These are phyloP conservation scores for Diorhabda elongata DNA, from an alignment of 1,140 invertebrate genomes.

Conservation along the genomic window DNA sequence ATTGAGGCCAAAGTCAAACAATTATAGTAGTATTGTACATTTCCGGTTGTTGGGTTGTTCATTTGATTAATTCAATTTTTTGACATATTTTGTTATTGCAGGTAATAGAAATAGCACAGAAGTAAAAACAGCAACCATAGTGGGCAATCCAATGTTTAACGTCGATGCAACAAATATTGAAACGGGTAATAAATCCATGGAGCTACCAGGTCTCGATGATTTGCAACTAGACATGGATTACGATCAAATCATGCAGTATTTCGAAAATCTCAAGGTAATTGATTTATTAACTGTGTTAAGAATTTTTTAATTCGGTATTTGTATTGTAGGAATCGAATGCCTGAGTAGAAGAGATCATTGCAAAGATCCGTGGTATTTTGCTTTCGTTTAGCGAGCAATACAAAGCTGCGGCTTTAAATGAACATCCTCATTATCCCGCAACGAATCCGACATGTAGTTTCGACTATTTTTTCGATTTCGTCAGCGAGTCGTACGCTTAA, in stretches of 20 bases:
- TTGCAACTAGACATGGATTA: constrained; percentile 89
- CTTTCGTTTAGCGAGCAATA: constrained; percentile 69
- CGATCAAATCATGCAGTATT: constrained; percentile 95
- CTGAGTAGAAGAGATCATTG: constrained; percentile 74
- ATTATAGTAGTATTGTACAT: neutral
- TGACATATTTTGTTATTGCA: neutral
- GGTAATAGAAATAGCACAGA: constrained; percentile 53
- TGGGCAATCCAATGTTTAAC: constrained; percentile 83
- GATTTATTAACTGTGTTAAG: neutral
- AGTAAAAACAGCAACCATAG: constrained; percentile 76
- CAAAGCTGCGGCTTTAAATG: constrained; percentile 53
- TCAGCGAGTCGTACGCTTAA: constrained; percentile 58
- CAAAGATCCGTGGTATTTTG: constrained; percentile 69
- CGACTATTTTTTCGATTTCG: constrained; percentile 56
- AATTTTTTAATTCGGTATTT: neutral
- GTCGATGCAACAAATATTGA: constrained; percentile 46
- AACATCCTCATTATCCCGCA: constrained; percentile 48
- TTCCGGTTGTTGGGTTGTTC: neutral
- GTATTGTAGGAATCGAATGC: constrained; percentile 66
- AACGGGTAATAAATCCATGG: constrained; percentile 49
- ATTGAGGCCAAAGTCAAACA: neutral
- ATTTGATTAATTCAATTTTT: neutral
- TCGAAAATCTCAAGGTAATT: constrained; percentile 88
- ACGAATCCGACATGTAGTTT: constrained; percentile 51
- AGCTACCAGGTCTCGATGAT: constrained; percentile 66